Percentiles rank a stretch among this genome's conserved stretches.
Evolutionary conservation across 1,140 invertebrate genomes (phyloP).

Genomic region (Probaryconus sp.): DNA sequence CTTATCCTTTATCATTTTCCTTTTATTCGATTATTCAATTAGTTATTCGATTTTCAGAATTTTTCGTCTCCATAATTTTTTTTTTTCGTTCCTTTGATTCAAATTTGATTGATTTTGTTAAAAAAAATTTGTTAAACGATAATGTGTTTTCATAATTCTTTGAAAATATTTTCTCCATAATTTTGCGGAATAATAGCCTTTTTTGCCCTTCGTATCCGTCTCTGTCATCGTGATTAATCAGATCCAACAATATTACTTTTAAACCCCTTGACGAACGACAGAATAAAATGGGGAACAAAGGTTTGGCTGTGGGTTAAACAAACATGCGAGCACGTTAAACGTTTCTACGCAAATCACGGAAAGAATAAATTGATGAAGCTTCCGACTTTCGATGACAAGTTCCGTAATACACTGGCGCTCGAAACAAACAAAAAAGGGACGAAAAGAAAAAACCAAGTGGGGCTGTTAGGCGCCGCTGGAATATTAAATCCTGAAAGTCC

Average conservation of each 20-base stretch:
- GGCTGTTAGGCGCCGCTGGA: too few species aligned
- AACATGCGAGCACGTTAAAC: constrained; percentile 22
- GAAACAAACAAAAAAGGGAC: neutral
- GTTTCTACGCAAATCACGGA: constrained; percentile 20
- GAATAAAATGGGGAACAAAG: neutral
- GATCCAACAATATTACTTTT: constrained; percentile 34
- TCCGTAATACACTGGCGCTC: neutral
- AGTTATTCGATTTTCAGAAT: too few species aligned
- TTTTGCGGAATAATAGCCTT: neutral
- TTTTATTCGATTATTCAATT: neutral
- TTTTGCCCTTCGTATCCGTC: constrained; percentile 6
- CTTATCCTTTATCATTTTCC: constrained; percentile 2
- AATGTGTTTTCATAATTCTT: too few species aligned
- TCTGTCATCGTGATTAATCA: constrained; percentile 25
- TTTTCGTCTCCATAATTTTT: too few species aligned
- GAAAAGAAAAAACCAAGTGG: too few species aligned
- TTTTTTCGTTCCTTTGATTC: too few species aligned
- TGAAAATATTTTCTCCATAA: too few species aligned
- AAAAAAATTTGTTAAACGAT: too few species aligned
- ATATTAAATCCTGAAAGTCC: too few species aligned
- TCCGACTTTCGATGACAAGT: constrained; percentile 19
- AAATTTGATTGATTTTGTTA: too few species aligned
- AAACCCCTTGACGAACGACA: constrained; percentile 12
- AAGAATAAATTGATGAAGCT: constrained; percentile 42
- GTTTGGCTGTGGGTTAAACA: constrained; percentile 7